These are phyloP conservation scores for Parazoanthus darwini DNA, from an alignment of 92 coral and sea anemone genomes.

Conservation along the genomic window DNA sequence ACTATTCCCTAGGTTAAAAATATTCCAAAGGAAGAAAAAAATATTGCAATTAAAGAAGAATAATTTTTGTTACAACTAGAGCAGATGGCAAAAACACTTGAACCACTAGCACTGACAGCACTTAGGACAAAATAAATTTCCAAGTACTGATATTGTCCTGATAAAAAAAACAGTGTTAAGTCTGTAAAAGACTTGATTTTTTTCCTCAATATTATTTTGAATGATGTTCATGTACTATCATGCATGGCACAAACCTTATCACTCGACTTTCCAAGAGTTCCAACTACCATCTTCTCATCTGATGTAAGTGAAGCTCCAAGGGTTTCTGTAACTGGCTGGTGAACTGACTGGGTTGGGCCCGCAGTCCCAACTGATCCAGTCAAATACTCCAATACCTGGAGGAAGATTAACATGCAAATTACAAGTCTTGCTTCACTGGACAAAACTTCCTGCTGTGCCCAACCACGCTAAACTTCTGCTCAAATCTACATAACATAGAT, in stretches of 20 bases:
- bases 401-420: neutral
- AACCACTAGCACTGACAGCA: too few relatives aligned
- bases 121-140: too few relatives aligned
- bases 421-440: neutral
- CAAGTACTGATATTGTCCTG: too few relatives aligned
- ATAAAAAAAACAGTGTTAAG: too few relatives aligned
- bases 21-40: too few relatives aligned
- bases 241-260: neutral
- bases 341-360: neutral
- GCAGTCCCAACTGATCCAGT: slow-evolving; percentile 9
- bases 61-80: too few relatives aligned
- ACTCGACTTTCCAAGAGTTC: neutral
- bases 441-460: slow-evolving; percentile 7
- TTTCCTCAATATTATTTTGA: too few relatives aligned
- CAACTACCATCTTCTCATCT: slow-evolving; percentile 15
- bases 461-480: neutral
- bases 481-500: neutral
- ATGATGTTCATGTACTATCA: too few relatives aligned
- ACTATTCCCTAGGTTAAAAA: too few relatives aligned
- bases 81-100: too few relatives aligned
- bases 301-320: neutral
- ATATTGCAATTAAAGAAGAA: too few relatives aligned
- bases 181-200: too few relatives aligned
- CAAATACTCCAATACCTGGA: slow-evolving; percentile 29
- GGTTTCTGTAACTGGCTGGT: neutral